Percentiles rank a stretch among this genome's conserved stretches.
Evolutionary conservation across 2,888 invertebrate species (phyloP).

Genomic region (Emmelina monodactyla): DNA sequence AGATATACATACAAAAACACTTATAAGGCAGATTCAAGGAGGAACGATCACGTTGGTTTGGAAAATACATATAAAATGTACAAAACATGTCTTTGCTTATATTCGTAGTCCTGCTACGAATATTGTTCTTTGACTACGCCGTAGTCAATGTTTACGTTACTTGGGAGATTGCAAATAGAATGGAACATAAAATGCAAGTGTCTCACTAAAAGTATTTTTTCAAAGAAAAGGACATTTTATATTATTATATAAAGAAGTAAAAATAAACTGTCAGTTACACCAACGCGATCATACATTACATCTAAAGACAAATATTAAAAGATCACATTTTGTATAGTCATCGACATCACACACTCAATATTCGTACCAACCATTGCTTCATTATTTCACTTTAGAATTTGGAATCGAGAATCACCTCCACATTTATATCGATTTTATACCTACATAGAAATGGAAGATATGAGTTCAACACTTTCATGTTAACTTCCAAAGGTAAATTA

Average conservation of each 20-base stretch:
- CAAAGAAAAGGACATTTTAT: no score
- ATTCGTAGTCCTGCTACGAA: background rate
- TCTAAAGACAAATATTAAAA: slow-evolving; percentile 34
- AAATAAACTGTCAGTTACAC: slow-evolving; percentile 2
- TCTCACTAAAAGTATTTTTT: background rate
- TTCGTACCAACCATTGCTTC: slow-evolving; percentile 25
- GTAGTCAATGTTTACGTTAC: no score
- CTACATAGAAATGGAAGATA: background rate
- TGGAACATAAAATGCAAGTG: no score
- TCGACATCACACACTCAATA: background rate
- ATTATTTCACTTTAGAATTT: slow-evolving; percentile 45
- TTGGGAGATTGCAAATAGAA: no score
- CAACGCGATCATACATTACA: slow-evolving; percentile 37
- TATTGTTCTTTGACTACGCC: no score
- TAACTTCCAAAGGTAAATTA: no score
- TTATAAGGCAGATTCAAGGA: slow-evolving; percentile 61
- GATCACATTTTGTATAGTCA: slow-evolving; percentile 42
- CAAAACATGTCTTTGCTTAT: background rate
- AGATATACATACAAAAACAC: slow-evolving; percentile 54
- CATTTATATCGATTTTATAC: background rate
- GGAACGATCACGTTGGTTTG: slow-evolving; percentile 31
- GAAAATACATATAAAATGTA: background rate
- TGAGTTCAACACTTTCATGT: no score
- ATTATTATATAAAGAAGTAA: no score
- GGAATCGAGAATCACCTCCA: slow-evolving; percentile 21